phyloP scores from a whole-genome alignment of 2,113 vertebrate species.

The Laticauda laticaudata region DNA sequence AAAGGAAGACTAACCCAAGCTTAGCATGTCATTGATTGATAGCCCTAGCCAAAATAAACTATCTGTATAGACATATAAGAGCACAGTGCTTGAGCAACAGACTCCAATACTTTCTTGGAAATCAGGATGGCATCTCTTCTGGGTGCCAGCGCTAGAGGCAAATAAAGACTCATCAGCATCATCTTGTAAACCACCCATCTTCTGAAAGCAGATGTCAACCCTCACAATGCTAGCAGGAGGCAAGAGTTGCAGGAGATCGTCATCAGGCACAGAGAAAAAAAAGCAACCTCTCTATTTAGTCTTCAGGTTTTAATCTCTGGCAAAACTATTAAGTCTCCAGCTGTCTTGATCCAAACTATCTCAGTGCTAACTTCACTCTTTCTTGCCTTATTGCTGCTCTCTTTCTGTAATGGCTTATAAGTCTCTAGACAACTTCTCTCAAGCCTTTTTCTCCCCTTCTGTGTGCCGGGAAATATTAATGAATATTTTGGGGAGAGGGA shows the following conservation, averaged over 20 bases:
- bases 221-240: not conserved
- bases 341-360: not conserved
- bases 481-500: not conserved
- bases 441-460: not conserved
- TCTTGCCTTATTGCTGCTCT: not conserved
- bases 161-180: not conserved
- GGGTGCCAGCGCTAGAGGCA: not conserved
- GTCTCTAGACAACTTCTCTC: not conserved
- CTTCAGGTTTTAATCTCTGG: not conserved
- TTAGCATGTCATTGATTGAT: not conserved
- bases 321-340: constrained; percentile 16
- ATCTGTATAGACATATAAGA: not conserved
- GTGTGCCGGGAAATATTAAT: not conserved
- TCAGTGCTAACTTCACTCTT: not conserved
- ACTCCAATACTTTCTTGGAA: not conserved
- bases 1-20: not conserved
- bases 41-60: not conserved
- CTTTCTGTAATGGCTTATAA: not conserved
- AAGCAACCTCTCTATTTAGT: not conserved
- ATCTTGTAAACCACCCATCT: not conserved
- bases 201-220: not conserved
- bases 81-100: not conserved
- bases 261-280: not conserved
- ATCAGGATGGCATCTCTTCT: not conserved
- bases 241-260: not conserved